Evolutionary conservation across 2,888 invertebrate species (phyloP), one percentile per base, ranked within the genome.

Genomic region (Drosophila trichaetosa): DNA sequence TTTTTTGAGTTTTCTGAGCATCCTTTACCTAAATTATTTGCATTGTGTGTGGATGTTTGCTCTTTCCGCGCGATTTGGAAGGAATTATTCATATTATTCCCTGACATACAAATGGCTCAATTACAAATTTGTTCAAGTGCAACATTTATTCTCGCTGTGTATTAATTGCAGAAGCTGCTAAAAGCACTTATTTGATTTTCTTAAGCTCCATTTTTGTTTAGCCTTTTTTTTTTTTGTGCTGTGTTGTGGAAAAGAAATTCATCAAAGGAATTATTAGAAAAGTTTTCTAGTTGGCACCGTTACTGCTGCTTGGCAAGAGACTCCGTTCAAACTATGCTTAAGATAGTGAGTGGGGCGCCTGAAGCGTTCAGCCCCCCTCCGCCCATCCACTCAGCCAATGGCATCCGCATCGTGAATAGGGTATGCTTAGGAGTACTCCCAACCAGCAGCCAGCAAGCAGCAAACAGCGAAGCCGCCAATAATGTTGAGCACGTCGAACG

Each of bases 181-280:
- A 29, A 29, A 18, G n/a, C n/a, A 29, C 18, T 51, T 51, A 51
- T 51, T 29, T 51, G 18, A 18, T 29, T 29, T 18, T 64, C 46
- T 24, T 46, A 46, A 24, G 46, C 46, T 51, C 18, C 3, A 18
- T 11, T n/a, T 27, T 24, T 18, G 10, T 1, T 8, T 36, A 11
- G 24, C 2, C 24, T 46, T 24, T 54, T 27, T 11, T 27, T 11
- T 31, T 5, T 27, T 40, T 24, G n/a, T 18, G 31, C 27, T 29
- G 27, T 40, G 29, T 36, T 40, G 49, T 57, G 68, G 40, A 52
- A 64, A 75, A 46, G 77, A 72, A 82, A 83, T 82, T 78, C 83
- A 83, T 85, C 83, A 79, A 76, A 75, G 62, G 72, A 79, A 82
- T 86, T 87, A 85, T 85, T 87, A 79, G 80, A 83, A 88, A 87